Percentiles rank a stretch among this genome's conserved stretches.
phyloP scores from a whole-genome alignment of 2,888 invertebrate species.

The Drosophila lacicola region DNA sequence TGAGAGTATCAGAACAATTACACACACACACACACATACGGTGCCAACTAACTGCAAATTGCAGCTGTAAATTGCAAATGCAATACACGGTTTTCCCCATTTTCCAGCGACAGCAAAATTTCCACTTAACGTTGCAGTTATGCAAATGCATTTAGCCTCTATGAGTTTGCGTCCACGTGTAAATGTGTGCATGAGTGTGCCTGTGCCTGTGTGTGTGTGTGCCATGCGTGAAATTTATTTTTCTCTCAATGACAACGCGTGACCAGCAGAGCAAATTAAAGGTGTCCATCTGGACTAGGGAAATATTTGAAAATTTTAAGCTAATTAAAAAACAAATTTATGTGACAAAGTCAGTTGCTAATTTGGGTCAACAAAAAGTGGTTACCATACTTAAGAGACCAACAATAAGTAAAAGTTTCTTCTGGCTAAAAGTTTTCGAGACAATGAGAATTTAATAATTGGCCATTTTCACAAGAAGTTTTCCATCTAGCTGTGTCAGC shows the following conservation, averaged over 20 bases:
- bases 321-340: background rate
- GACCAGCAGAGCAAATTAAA: conserved; percentile 4
- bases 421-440: conserved; percentile 21
- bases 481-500: background rate
- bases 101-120: conserved; percentile 27
- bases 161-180: background rate
- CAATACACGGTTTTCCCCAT: conserved; percentile 43
- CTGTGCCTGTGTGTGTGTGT: background rate
- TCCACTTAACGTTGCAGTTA: conserved; percentile 46
- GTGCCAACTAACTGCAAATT: conserved; percentile 34
- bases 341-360: conserved; percentile 1
- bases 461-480: conserved; percentile 17
- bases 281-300: background rate
- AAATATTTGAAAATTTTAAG: background rate
- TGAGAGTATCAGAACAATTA: background rate
- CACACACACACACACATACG: background rate
- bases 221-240: conserved; percentile 12
- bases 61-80: conserved; percentile 53
- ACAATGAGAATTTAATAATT: conserved; percentile 35
- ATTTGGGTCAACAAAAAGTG: background rate
- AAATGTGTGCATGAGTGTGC: background rate
- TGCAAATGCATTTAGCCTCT: conserved; percentile 51
- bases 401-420: conserved; percentile 15
- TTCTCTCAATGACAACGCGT: conserved; percentile 7
- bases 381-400: background rate